A percentile compares a stretch with the other conserved stretches of the same genome.
These are phyloP conservation scores for Steinernema hermaphroditum DNA, from an alignment of 2,888 invertebrate species.

Conservation along the genomic window DNA sequence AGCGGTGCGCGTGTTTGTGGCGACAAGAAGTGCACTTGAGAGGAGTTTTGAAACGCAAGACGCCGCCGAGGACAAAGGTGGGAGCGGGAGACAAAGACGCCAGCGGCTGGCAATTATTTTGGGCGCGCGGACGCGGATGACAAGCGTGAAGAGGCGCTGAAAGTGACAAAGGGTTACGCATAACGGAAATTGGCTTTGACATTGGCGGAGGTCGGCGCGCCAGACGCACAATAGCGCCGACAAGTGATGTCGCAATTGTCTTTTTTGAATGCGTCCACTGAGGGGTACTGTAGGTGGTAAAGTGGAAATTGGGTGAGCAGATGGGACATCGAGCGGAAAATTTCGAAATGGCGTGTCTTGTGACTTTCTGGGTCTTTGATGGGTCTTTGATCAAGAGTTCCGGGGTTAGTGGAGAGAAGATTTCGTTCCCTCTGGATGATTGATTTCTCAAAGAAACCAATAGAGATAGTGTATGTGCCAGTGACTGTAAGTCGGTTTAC, in stretches of 20 bases:
- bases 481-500: no score
- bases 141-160: slow-evolving; percentile 10
- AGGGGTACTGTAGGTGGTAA: background rate
- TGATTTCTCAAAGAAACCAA: no score
- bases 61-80: slow-evolving; percentile 4
- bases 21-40: slow-evolving; percentile 10
- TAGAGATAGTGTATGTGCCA: no score
- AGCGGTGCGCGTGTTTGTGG: background rate
- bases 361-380: no score
- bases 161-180: background rate
- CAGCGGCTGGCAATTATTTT: slow-evolving; percentile 22
- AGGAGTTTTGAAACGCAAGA: background rate
- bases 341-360: no score
- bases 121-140: background rate
- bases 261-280: background rate
- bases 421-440: no score
- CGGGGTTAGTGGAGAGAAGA: no score
- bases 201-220: slow-evolving; percentile 2
- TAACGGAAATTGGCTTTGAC: slow-evolving; percentile 22
- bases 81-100: slow-evolving; percentile 9
- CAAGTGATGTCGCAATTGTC: background rate
- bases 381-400: no score
- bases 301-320: background rate
- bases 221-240: background rate
- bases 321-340: no score